phyloP scores from a whole-genome alignment of 37 sponge, comb jelly and placozoan species.

The Agelas oroides region DNA sequence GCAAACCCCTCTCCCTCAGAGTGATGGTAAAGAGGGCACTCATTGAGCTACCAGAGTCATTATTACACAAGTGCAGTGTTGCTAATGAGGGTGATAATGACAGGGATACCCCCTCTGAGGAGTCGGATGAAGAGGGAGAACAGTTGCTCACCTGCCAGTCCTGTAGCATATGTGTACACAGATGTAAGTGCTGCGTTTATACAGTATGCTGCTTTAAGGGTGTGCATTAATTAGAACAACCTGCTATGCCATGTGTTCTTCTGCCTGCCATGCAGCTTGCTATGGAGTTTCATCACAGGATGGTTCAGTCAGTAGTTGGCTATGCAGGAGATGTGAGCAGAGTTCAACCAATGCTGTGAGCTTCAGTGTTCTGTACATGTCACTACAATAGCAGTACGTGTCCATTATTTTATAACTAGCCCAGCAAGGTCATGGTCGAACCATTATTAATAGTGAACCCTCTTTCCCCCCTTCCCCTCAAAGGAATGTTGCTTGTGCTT shows the following conservation, averaged over 20 bases:
- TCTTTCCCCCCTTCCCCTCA: not conserved
- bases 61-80: not conserved
- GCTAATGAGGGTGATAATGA: not conserved
- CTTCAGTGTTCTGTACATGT: too few relatives aligned
- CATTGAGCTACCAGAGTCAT: constrained; percentile 1
- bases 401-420: too few relatives aligned
- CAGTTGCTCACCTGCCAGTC: constrained; percentile 54
- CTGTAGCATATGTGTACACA: constrained; percentile 76
- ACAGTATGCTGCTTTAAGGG: not conserved
- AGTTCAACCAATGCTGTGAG: constrained; percentile 53
- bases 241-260: not conserved
- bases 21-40: constrained; percentile 55
- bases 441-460: too few relatives aligned
- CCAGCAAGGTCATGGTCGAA: too few relatives aligned
- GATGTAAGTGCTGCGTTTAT: constrained; percentile 46
- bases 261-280: too few relatives aligned
- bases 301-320: constrained; percentile 46
- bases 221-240: not conserved
- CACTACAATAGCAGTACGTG: too few relatives aligned
- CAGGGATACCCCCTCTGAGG: not conserved
- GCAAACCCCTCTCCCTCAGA: not conserved
- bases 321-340: constrained; percentile 65
- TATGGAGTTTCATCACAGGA: constrained; percentile 62
- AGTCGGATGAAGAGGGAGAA: constrained; percentile 25
- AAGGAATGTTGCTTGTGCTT: constrained; percentile 87